Conservation (phyloP, 2,888 invertebrate species). For the Nomada lathburiana region DNA sequence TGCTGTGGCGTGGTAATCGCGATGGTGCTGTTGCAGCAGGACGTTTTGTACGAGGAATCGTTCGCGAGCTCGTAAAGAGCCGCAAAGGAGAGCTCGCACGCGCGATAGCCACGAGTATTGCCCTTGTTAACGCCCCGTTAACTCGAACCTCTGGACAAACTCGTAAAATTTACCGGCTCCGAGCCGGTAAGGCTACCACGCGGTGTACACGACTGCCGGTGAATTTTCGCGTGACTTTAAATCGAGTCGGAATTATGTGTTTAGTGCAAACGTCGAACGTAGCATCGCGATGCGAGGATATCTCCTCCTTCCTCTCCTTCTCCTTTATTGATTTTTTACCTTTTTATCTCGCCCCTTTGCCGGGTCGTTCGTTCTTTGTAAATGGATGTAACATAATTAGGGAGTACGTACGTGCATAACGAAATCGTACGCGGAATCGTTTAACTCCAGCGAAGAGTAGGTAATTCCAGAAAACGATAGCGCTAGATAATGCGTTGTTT, state of each 20-base stretch:
- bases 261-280: conserved; percentile 45
- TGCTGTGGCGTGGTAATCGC: neutral
- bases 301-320: neutral
- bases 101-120: conserved; percentile 71
- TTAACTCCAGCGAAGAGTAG: too few relatives aligned
- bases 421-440: neutral
- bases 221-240: conserved; percentile 62
- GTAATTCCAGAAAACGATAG: neutral
- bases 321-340: neutral
- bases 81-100: conserved; percentile 67
- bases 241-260: conserved; percentile 52
- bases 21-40: conserved; percentile 31
- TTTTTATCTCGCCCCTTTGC: neutral
- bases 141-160: conserved; percentile 73
- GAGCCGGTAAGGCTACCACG: conserved; percentile 50
- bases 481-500: neutral
- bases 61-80: conserved; percentile 74
- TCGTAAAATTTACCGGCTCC: conserved; percentile 68
- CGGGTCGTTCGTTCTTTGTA: neutral
- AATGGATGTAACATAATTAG: neutral
- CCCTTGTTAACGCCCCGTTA: conserved; percentile 74
- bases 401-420: neutral
- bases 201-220: conserved; percentile 35
- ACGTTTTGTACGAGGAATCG: conserved; percentile 64
- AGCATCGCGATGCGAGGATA: conserved; percentile 4